These are phyloP conservation scores for Larimichthys polyactis DNA, from an alignment of 2,113 vertebrate genomes.

Conservation along the genomic window DNA sequence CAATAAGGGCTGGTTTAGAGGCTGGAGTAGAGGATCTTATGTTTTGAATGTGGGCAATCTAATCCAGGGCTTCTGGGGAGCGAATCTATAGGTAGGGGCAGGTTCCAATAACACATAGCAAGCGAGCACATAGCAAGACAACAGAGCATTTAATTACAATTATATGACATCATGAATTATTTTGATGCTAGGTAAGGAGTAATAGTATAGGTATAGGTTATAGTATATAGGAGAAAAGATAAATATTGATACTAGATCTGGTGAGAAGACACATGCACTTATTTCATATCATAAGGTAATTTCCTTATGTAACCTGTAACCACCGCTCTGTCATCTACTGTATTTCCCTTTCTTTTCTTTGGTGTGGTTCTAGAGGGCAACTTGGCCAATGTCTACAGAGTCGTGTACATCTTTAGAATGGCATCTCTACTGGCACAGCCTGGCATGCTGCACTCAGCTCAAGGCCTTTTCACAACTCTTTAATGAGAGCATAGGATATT, in stretches of 20 bases:
- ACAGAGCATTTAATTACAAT: not conserved
- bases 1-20: not conserved
- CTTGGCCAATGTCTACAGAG: conserved; percentile 44
- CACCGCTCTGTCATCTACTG: conserved; percentile 34
- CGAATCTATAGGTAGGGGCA: not conserved
- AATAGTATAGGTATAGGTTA: not conserved
- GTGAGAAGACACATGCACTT: not conserved
- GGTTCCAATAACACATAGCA: not conserved
- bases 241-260: not conserved
- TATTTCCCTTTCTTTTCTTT: conserved; percentile 30
- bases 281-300: conserved; percentile 17
- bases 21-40: not conserved
- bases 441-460: conserved; percentile 70
- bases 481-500: conserved; percentile 78
- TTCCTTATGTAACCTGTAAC: conserved; percentile 1
- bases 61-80: conserved; percentile 20
- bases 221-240: not conserved
- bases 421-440: conserved; percentile 63
- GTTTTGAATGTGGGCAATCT: conserved; percentile 15
- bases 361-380: conserved; percentile 43
- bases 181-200: not conserved
- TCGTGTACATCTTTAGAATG: conserved; percentile 61
- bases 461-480: conserved; percentile 72
- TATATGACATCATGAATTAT: not conserved
- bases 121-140: not conserved